Evolutionary conservation across 2,113 vertebrate genomes (phyloP).

Genomic region (Dissostichus mawsoni): DNA sequence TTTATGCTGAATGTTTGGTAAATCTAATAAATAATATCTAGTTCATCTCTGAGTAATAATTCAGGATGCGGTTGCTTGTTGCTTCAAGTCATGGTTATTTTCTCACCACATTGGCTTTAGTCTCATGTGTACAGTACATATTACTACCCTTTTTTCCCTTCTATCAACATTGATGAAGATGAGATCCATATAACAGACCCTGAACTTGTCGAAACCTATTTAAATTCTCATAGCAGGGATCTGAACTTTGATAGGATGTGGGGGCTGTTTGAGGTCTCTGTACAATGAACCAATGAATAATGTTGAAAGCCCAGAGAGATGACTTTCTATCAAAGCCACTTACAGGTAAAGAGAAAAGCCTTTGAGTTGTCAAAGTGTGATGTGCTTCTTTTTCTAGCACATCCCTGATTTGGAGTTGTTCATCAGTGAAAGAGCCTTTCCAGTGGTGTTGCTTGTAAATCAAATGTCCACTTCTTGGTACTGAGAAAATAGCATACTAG

Average conservation of each 20-base stretch:
- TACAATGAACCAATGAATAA: slow-evolving; percentile 65
- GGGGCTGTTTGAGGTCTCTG: slow-evolving; percentile 39
- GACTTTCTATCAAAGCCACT: slow-evolving; percentile 58
- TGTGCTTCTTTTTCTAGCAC: slow-evolving; percentile 26
- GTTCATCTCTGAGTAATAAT: neutral
- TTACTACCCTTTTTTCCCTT: slow-evolving; percentile 4
- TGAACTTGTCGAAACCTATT: slow-evolving; percentile 28
- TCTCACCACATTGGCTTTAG: neutral
- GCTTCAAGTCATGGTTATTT: neutral
- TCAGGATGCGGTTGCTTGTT: neutral
- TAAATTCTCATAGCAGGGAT: slow-evolving; percentile 18
- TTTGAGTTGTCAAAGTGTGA: slow-evolving; percentile 48
- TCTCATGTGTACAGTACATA: neutral
- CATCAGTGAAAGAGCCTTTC: slow-evolving; percentile 18
- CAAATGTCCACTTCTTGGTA: slow-evolving; percentile 17
- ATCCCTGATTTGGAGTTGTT: slow-evolving; percentile 32
- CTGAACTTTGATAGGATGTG: neutral
- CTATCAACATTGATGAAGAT: slow-evolving; percentile 14
- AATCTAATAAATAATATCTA: neutral
- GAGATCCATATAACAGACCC: slow-evolving; percentile 23
- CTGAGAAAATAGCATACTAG: slow-evolving; percentile 13
- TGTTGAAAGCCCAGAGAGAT: slow-evolving; percentile 58
- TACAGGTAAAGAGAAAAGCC: slow-evolving; percentile 43
- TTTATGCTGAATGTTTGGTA: slow-evolving; percentile 2
- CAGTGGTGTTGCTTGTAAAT: slow-evolving; percentile 22